Base-by-base conservation (phyloP, 2,888 invertebrate species). In the Chirona hameri region DNA sequence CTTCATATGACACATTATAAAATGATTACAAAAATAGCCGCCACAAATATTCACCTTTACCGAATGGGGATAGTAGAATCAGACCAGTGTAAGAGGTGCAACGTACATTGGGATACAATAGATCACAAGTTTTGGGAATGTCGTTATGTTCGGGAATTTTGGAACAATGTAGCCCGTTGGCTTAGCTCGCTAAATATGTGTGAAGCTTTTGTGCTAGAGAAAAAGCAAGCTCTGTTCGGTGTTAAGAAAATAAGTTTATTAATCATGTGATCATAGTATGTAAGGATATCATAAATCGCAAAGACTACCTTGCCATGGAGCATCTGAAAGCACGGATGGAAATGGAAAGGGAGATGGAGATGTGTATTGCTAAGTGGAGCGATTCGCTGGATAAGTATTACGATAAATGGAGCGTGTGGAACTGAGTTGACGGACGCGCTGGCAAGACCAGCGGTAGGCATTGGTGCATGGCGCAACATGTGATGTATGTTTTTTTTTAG, bases 341-440 rank as follows among this genome's bases (percentile, higher is more conserved):
- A 55, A 46, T n/a, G n/a, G n/a, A n/a, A n/a, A n/a, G n/a, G n/a
- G n/a, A n/a, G n/a, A n/a, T n/a, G n/a, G n/a, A n/a, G 15, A 39
- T 48, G 24, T 55, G n/a, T 69, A 57, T 55, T 79, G 12, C 52
- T 15, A n/a, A 7, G n/a, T 5, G 60, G n/a, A 60, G 7, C 3
- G n/a, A n/a, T 21, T 7, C 24, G 3, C 2, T 1, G 14, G 46
- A 79, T 57, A 80, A 82, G 52, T 46, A n/a, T n/a, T 21, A 55
- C 31, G 48, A 31, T 55, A 57, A 79, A 55, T n/a, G n/a, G 31
- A 82, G 39, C 24, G 81, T n/a, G n/a, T n/a, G n/a, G n/a, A n/a
- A n/a, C 83, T 48, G 48, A 10, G 48, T 48, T 12, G 48, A 12
- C 7, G 48, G 48, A 10, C 12, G 7, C 12, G 48, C 48, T 48